Evolutionary conservation across 2,888 invertebrate genomes (phyloP).

Genomic region (Agonopterix subpropinquella): DNA sequence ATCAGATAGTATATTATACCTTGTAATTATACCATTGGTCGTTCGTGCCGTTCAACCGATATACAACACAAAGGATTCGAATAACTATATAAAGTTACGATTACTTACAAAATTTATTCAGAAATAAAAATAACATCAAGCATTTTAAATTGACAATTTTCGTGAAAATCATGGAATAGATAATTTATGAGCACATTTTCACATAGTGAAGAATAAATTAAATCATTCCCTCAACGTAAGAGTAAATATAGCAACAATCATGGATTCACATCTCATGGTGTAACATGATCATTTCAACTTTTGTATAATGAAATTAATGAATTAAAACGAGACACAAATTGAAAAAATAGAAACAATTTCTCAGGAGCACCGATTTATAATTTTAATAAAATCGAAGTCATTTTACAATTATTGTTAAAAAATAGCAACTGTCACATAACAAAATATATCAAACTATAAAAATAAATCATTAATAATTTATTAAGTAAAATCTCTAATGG

Average conservation of each 20-base stretch:
- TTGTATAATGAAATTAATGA: too few relatives aligned
- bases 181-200: conserved; percentile 67
- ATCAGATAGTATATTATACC: too few relatives aligned
- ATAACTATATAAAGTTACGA: neutral
- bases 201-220: conserved; percentile 56
- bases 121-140: conserved; percentile 74
- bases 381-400: conserved; percentile 2
- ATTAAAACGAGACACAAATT: neutral
- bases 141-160: conserved; percentile 68
- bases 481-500: conserved; percentile 39
- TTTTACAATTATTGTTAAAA: conserved; percentile 15
- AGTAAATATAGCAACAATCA: conserved; percentile 32
- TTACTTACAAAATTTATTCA: conserved; percentile 65
- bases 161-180: conserved; percentile 56
- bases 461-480: conserved; percentile 37
- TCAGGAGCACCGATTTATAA: conserved; percentile 16
- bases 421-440: conserved; percentile 20
- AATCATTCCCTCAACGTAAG: conserved; percentile 28
- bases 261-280: conserved; percentile 17
- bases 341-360: conserved; percentile 5
- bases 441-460: conserved; percentile 41
- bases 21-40: too few relatives aligned
- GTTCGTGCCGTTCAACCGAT: too few relatives aligned
- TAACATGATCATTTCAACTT: conserved; percentile 14
- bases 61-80: too few relatives aligned